Evolutionary conservation across 2,113 vertebrate genomes (phyloP), one percentile per base, ranked within the genome.

Genomic region (Sinocyclocheilus anshuiensis): DNA sequence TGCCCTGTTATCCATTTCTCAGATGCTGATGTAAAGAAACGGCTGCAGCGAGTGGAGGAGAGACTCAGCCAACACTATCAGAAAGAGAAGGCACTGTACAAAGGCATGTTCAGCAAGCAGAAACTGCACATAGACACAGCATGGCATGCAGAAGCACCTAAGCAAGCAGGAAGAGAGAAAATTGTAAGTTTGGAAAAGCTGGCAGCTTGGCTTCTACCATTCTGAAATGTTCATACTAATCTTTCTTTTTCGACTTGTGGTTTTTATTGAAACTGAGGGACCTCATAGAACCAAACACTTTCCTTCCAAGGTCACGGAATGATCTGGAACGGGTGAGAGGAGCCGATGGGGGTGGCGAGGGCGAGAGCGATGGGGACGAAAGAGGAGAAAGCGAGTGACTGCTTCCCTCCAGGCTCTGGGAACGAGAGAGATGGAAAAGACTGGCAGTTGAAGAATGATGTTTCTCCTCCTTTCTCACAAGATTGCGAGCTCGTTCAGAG

Each of bases 21-120:
- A 98, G 97, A 98, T 85, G 88, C 93, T 55, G 96, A 94, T 1
- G 95, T 98, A 86, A 96, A 89, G 89, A 93, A 91, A 84, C 95
- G 97, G 87, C 92, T 97, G 24, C 96, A 96, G 91, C 92, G 94
- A 84, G 95, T 95, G 3, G 95, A 97, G 63, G 93, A 95, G 18
- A 95, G 94, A 87, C 94, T 97, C 69, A 95, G 85, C 74, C 92
- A 85, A 65, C 96, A 96, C 89, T 94, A 95, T 12, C 94, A 93
- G 85, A 95, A 93, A 83, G 96, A 97, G 90, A 96, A 94, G 86
- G 95, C 95, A 57, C 93, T 96, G 86, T 98, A 97, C 87, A 91
- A 93, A 89, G 95, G 95, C 90, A 98, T 98, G 97, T 97, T 98
- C 87, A 90, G 90, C 83, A 87, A 91, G 78, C 83, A 89, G 65